Evolutionary conservation across 2,797 vertebrate species (phyloP), one percentile per base, ranked within the genome.

Genomic region (Chaunax sp.): DNA sequence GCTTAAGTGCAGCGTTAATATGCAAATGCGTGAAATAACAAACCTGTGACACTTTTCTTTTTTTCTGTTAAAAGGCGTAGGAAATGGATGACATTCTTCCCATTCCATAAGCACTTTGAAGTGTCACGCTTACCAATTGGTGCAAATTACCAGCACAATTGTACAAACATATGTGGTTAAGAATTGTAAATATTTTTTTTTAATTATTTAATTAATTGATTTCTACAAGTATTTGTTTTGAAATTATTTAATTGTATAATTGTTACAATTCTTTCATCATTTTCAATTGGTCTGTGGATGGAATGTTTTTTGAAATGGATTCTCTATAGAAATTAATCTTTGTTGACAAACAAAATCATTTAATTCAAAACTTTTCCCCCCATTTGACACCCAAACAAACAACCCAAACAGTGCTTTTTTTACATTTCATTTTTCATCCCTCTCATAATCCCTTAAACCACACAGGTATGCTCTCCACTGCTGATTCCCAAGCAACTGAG

Each of bases 401-500:
- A 72, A 23, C 3, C 67, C 60, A 49, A 15, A 45, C 38, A 68
- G 22, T n/a, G 43, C 30, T 57, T 59, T 82, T 33, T 80, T 86
- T 78, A 72, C 61, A 38, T 72, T 76, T 62, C 10, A 69, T 30
- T 69, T 80, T 73, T 67, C 43, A 62, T 75, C 28, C 62, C 41
- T 64, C 78, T 62, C 75, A 65, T 78, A 90, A 90, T 87, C 81
- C 78, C 52, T 61, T 63, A 78, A 86, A 75, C 71, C 77, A 51
- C 84, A 85, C 72, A 76, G 81, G 79, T 78, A 54, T 54, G 40
- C 74, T 80, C 77, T 69, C 56, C 60, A 22, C 75, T 55, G 50
- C 53, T 57, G 71, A 88, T 82, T 86, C 86, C 62, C 41, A 4
- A 72, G 73, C 85, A 84, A 72, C 84, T 80, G 82, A 87, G 89